Conservation (phyloP, 2,113 vertebrate genomes). For the Cyanistes caeruleus region DNA sequence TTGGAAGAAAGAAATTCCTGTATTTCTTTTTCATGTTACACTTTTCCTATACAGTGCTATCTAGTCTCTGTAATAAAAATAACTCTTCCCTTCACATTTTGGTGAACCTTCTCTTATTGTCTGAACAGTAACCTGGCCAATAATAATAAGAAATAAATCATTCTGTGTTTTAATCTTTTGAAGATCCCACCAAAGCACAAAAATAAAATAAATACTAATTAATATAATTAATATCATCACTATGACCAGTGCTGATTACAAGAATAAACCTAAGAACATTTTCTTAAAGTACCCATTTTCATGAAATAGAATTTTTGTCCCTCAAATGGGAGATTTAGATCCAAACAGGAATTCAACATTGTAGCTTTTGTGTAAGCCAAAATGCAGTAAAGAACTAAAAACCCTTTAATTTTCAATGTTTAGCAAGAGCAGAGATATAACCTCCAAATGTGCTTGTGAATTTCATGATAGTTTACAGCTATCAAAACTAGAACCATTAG, state of each 20-base stretch:
- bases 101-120: not conserved
- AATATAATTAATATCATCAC: not conserved
- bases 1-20: not conserved
- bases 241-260: not conserved
- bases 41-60: not conserved
- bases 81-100: not conserved
- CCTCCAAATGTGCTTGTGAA: not conserved
- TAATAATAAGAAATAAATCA: not conserved
- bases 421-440: not conserved
- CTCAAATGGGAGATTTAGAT: not conserved
- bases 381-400: not conserved
- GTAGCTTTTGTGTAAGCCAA: not conserved
- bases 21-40: not conserved
- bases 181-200: not conserved
- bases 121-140: not conserved
- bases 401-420: not conserved
- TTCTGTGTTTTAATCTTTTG: not conserved
- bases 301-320: not conserved
- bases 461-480: not conserved
- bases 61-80: not conserved
- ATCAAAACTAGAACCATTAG: not conserved
- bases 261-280: not conserved
- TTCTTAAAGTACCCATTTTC: not conserved
- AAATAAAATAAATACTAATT: not conserved
- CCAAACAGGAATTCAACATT: not conserved